Evolutionary conservation across 2,888 invertebrate genomes (phyloP).

Genomic region (Frankliniella intonsa): DNA sequence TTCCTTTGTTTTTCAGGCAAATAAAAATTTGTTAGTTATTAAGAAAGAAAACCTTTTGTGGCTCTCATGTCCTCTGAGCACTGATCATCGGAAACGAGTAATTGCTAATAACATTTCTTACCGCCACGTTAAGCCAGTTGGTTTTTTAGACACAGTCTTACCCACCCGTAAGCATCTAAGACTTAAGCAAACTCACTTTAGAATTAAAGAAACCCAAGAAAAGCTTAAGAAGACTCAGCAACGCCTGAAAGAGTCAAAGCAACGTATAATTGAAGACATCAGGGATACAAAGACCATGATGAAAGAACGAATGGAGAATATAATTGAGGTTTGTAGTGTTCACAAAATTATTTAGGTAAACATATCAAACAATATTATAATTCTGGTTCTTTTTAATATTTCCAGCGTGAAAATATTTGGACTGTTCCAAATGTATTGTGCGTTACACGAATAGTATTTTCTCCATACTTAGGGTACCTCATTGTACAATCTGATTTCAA

Average conservation of each 20-base stretch:
- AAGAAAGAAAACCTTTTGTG: neutral
- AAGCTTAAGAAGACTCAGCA: conserved; percentile 57
- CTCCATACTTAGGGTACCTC: conserved; percentile 85
- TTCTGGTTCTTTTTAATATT: conserved; percentile 36
- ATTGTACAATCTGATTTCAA: conserved; percentile 75
- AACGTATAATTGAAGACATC: conserved; percentile 63
- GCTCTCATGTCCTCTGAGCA: neutral
- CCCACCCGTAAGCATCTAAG: neutral
- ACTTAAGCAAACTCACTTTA: conserved; percentile 44
- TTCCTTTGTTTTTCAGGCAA: neutral
- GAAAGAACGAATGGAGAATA: conserved; percentile 66
- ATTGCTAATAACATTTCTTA: neutral
- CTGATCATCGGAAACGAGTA: neutral
- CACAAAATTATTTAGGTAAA: conserved; percentile 40
- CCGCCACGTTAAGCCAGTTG: neutral
- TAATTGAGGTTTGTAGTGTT: conserved; percentile 58
- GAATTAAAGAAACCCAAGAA: conserved; percentile 58
- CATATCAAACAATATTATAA: neutral
- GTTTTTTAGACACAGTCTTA: neutral
- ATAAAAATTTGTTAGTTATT: neutral
- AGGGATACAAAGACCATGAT: conserved; percentile 66
- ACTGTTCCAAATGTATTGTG: conserved; percentile 93
- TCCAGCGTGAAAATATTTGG: conserved; percentile 76
- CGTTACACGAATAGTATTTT: conserved; percentile 72
- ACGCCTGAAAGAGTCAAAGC: conserved; percentile 56